These are phyloP conservation scores for Chloroclysta siterata DNA, from an alignment of 2,888 invertebrate genomes.

Conservation along the genomic window DNA sequence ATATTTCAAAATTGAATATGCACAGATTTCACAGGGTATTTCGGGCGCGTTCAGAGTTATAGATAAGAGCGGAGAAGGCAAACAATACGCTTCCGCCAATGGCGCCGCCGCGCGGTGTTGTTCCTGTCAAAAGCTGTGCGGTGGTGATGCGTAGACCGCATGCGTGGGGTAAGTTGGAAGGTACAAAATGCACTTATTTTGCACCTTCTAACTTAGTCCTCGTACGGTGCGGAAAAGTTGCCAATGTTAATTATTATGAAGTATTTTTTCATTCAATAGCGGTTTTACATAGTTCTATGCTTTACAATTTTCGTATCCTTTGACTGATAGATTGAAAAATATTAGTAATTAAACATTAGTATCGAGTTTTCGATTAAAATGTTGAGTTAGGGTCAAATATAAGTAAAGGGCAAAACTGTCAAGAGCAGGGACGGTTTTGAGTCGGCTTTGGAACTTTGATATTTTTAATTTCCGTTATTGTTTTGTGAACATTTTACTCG, in stretches of 20 bases:
- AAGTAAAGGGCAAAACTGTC: constrained; percentile 24
- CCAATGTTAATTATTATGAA: too few species aligned
- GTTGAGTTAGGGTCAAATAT: constrained; percentile 24
- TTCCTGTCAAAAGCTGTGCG: too few species aligned
- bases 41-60: constrained; percentile 42
- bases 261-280: too few species aligned
- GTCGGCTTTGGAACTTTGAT: constrained; percentile 52
- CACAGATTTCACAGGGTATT: constrained; percentile 40
- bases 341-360: background rate
- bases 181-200: too few species aligned
- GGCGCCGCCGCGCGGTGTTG: constrained; percentile 47
- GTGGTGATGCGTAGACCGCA: too few species aligned
- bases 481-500: constrained; percentile 53
- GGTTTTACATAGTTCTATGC: too few species aligned
- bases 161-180: too few species aligned
- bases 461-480: constrained; percentile 62
- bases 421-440: constrained; percentile 32
- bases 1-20: constrained; percentile 30
- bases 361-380: constrained; percentile 2
- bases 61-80: constrained; percentile 48
- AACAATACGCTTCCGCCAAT: constrained; percentile 68
- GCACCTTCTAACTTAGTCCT: too few species aligned
- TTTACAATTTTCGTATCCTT: background rate
- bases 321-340: too few species aligned
- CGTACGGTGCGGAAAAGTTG: too few species aligned